Evolutionary conservation across 2,113 vertebrate species (phyloP).

Genomic region (Isurus oxyrinchus): DNA sequence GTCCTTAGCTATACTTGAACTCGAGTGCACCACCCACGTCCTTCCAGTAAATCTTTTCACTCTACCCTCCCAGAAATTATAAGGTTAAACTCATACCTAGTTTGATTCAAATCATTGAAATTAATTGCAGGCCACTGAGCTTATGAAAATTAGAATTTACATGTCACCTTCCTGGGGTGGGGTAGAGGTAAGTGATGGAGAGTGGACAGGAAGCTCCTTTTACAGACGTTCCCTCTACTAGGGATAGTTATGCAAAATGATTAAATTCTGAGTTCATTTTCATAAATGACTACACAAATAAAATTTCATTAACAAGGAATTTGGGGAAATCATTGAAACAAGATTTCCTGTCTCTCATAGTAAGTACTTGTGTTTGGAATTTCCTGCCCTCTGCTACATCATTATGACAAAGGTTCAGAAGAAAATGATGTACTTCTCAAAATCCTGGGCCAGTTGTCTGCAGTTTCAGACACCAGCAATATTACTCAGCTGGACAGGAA

Average conservation of each 20-base stretch:
- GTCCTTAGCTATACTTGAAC: not conserved
- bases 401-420: not conserved
- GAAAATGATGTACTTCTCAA: not conserved
- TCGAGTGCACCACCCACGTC: not conserved
- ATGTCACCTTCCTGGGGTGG: not conserved
- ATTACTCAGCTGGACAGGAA: not conserved
- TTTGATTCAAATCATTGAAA: not conserved
- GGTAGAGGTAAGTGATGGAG: not conserved
- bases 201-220: not conserved
- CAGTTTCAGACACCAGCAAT: not conserved
- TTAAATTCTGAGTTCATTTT: constrained; percentile 21
- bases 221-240: not conserved
- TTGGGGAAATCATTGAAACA: constrained; percentile 17
- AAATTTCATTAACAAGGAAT: constrained; percentile 5
- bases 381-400: not conserved
- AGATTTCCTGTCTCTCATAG: not conserved
- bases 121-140: not conserved
- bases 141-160: not conserved
- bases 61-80: not conserved
- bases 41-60: not conserved
- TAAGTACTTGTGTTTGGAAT: constrained; percentile 21
- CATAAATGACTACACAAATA: constrained; percentile 12
- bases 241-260: not conserved
- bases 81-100: not conserved
- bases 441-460: not conserved